Conservation (phyloP, 2,888 invertebrate species). For the Cryptops parisi region DNA sequence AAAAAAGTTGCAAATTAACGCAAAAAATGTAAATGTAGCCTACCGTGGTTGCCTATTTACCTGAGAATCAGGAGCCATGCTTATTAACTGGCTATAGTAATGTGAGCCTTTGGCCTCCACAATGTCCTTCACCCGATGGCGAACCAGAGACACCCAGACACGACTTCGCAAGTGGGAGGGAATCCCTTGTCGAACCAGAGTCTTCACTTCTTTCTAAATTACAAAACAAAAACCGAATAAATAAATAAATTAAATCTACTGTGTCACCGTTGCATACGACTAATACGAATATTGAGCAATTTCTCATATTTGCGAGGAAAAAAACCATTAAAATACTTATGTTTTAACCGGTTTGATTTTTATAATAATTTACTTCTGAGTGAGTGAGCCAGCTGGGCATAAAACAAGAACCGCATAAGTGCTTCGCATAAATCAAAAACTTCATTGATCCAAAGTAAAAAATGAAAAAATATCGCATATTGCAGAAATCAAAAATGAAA, state of each 20-base stretch:
- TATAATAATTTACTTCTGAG: too few relatives aligned
- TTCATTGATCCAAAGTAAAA: not conserved
- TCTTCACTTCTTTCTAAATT: constrained; percentile 33
- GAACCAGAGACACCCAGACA: constrained; percentile 37
- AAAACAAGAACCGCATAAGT: too few relatives aligned
- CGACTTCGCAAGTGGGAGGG: constrained; percentile 33
- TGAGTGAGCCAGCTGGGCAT: too few relatives aligned
- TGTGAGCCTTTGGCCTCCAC: constrained; percentile 34
- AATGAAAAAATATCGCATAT: constrained; percentile 1
- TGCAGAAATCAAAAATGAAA: too few relatives aligned
- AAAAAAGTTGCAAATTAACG: not conserved
- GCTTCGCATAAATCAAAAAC: too few relatives aligned
- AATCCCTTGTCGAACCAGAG: constrained; percentile 35
- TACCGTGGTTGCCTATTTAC: too few relatives aligned
- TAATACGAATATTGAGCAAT: too few relatives aligned
- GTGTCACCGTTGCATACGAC: too few relatives aligned
- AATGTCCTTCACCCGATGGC: constrained; percentile 37
- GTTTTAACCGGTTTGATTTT: too few relatives aligned
- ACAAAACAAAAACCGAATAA: constrained; percentile 19
- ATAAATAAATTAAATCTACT: constrained; percentile 9
- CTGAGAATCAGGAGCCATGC: constrained; percentile 36
- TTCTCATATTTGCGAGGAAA: too few relatives aligned
- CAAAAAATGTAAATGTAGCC: not conserved
- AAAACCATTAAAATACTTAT: too few relatives aligned
- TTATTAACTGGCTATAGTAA: constrained; percentile 33